phyloP scores from a whole-genome alignment of 2,797 vertebrate genomes.

The Sebastes dallii region DNA sequence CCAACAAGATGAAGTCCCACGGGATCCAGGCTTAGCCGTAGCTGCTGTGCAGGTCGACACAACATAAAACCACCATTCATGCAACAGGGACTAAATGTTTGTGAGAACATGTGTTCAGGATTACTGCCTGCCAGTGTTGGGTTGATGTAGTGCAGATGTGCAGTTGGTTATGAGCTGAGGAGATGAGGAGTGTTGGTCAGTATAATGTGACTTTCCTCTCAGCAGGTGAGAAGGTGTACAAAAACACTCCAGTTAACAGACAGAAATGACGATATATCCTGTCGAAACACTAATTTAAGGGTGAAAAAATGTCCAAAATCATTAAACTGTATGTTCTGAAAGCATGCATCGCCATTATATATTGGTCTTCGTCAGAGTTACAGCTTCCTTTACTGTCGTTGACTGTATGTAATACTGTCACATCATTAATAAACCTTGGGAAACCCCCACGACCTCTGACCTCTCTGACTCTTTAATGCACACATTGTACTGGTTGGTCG shows the following conservation, averaged over 20 bases:
- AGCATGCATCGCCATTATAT: too few relatives aligned
- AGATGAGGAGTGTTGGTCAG: neutral
- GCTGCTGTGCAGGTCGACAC: neutral
- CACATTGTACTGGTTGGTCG: neutral
- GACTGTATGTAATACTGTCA: neutral
- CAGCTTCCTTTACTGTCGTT: neutral
- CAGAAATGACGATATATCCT: neutral
- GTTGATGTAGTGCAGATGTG: slow-evolving; percentile 27
- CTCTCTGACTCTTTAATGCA: slow-evolving; percentile 24
- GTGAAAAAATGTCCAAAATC: neutral
- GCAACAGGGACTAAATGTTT: neutral
- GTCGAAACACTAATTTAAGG: neutral
- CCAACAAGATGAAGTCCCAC: slow-evolving; percentile 29
- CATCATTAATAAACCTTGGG: slow-evolving; percentile 10
- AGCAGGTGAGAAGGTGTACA: slow-evolving; percentile 2
- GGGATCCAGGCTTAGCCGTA: slow-evolving; percentile 10
- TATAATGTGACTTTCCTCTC: neutral
- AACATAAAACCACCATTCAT: neutral
- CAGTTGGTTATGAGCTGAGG: neutral
- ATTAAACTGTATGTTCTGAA: too few relatives aligned
- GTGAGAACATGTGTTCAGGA: slow-evolving; percentile 41
- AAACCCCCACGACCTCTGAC: slow-evolving; percentile 11
- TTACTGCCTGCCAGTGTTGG: neutral
- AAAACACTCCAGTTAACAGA: neutral
- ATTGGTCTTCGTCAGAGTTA: neutral